Evolutionary conservation across 2,797 vertebrate genomes (phyloP).

Genomic region (Glyptemys insculpta): DNA sequence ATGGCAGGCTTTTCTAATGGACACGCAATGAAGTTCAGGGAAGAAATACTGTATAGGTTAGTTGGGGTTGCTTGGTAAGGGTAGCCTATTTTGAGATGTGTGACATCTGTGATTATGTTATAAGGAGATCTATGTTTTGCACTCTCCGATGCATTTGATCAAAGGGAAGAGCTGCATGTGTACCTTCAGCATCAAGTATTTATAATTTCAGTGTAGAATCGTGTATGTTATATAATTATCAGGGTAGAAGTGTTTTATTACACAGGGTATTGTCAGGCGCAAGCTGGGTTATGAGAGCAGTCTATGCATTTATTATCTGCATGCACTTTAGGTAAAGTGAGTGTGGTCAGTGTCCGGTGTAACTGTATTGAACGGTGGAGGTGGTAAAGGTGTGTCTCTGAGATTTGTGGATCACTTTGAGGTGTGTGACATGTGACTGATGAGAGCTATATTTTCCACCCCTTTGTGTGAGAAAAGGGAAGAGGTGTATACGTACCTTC

Average conservation of each 20-base stretch:
- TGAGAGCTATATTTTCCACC: background rate
- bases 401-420: background rate
- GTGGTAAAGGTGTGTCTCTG: background rate
- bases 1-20: background rate
- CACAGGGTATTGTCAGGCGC: background rate
- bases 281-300: background rate
- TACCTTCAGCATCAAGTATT: background rate
- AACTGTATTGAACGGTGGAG: background rate
- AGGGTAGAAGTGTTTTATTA: background rate
- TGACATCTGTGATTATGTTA: background rate
- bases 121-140: background rate
- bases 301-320: background rate
- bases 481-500: background rate
- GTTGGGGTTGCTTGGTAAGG: background rate
- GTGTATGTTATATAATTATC: background rate
- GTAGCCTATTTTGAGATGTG: background rate
- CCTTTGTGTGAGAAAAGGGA: background rate
- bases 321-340: background rate
- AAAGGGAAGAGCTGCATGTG: background rate
- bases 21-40: background rate
- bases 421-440: background rate
- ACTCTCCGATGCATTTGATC: background rate
- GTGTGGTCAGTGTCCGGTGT: background rate
- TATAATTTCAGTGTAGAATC: background rate
- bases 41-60: background rate